Base-by-base conservation (phyloP, 2,113 vertebrate genomes). In the Galbula dea region DNA sequence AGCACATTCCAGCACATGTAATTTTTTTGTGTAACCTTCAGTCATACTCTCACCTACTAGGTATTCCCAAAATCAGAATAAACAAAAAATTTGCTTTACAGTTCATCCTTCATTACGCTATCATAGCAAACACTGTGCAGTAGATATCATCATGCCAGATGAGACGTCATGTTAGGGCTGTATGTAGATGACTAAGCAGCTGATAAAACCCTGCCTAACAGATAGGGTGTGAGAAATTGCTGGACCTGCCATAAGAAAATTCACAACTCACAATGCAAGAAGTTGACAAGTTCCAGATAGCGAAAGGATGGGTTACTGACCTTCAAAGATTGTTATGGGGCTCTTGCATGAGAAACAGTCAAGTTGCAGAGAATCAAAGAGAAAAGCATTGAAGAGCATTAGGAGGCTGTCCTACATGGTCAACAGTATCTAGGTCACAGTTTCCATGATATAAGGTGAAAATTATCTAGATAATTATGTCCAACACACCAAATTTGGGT, bases 351-450 rank as follows among this genome's bases (percentile, higher is more conserved):
- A 89, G 62, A 49, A 76, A 43, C 15, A 55, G 36, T 39, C 16
- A 67, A 76, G 36, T 32, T 29, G 14, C 29, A 57, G 49, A 29
- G 16, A 43, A 24, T 9, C 3, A 0, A 52, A 79, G 11, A 17
- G 4, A 2, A 2, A 7, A 37, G 1, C 37, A 43, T 1, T 13
- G 20, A 6, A 73, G 12, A 62, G 9, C 3, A 4, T 49, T 13
- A 57, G 11, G 9, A 82, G 32, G 2, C 21, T 51, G 7, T 17
- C 29, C 37, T 41, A 4, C 26, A 43, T 6, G 39, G 9, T 20
- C 62, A 66, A 1, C 2, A 46, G 11, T 15, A 71, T 7, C 9
- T 14, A 16, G 29, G 13, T 55, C 39, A 86, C 32, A 11, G 41
- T 41, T 63, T 59, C 26, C 51, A 20, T 41, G 11, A 49, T 29